Evolutionary conservation across 2,113 vertebrate species (phyloP), one percentile per base, ranked within the genome.

Genomic region (Tinamus guttatus): DNA sequence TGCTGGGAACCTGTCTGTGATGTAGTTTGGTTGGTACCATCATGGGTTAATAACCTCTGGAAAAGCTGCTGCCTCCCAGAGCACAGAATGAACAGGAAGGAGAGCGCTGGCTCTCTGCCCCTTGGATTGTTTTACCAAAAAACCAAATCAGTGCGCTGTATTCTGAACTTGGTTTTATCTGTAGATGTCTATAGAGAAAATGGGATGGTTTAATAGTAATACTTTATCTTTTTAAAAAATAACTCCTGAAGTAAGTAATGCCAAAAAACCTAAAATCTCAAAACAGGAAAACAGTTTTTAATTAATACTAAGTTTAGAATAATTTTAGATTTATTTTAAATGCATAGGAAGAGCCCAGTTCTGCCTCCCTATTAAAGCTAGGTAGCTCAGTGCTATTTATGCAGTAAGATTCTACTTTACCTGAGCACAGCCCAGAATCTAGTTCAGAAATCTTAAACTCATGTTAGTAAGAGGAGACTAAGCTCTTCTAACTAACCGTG

Each of bases 1-100:
- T 88, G 59, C 75, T 87, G 80, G 78, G 74, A 95, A 62, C 83
- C 82, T 96, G 91, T 90, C 49, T 93, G 68, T 80, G 77, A 62
- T 89, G 83, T 79, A 80, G 80, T 67, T 91, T 93, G 94, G 89
- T 93, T 87, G 88, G 76, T 93, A 85, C 84, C 76, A 87, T 94
- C 94, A 78, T 95, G 93, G 90, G 74, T 91, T 96, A 97, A 96
- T 97, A 96, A 95, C 93, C 81, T 91, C 69, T 56, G 85, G 51
- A 93, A 84, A 87, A 71, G 85, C 88, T 4, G 1, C 85, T 92
- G 60, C 54, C 81, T 71, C 92, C 52, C 81, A 97, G 96, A 62
- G 85, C 47, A 93, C 18, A 32, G 94, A 94, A 81, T 75, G 83
- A 94, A 91, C 87, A 76, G 89, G 86, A 94, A 96, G 47, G 93